phyloP scores from a whole-genome alignment of 2,113 vertebrate species.

The Ptyas mucosa region DNA sequence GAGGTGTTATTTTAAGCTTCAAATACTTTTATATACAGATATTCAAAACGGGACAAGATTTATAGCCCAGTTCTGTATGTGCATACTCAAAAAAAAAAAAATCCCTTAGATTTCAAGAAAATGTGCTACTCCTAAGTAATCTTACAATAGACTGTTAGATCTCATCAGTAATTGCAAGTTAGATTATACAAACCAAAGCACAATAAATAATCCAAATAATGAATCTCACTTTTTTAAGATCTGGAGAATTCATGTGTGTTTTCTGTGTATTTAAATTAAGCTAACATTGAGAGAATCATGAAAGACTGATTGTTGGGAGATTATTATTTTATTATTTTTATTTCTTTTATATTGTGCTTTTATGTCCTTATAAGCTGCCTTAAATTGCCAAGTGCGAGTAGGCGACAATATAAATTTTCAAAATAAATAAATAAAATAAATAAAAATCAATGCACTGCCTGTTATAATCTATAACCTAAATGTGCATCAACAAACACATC shows the following conservation, averaged over 20 bases:
- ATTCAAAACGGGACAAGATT: background rate
- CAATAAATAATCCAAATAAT: conserved; percentile 65
- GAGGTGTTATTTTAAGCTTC: conserved; percentile 53
- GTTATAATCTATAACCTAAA: background rate
- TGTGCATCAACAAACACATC: background rate
- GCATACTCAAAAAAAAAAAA: background rate
- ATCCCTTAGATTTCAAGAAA: background rate
- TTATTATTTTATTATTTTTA: too few relatives aligned
- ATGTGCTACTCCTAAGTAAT: background rate
- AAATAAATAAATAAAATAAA: background rate
- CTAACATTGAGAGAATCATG: conserved; percentile 59
- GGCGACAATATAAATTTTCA: too few relatives aligned
- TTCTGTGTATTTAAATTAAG: conserved; percentile 43
- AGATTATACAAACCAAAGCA: conserved; percentile 59
- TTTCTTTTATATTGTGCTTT: too few relatives aligned
- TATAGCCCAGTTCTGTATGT: background rate
- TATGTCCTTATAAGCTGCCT: too few relatives aligned
- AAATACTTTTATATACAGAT: conserved; percentile 34
- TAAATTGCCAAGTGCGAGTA: too few relatives aligned
- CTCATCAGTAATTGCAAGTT: background rate
- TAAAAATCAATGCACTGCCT: background rate
- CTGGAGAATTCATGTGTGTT: conserved; percentile 19
- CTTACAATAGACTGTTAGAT: conserved; percentile 41
- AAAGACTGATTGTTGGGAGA: conserved; percentile 9
- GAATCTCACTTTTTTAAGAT: conserved; percentile 66